Conservation (phyloP, 2,797 vertebrate genomes). For the Pseudopleuronectes americanus region DNA sequence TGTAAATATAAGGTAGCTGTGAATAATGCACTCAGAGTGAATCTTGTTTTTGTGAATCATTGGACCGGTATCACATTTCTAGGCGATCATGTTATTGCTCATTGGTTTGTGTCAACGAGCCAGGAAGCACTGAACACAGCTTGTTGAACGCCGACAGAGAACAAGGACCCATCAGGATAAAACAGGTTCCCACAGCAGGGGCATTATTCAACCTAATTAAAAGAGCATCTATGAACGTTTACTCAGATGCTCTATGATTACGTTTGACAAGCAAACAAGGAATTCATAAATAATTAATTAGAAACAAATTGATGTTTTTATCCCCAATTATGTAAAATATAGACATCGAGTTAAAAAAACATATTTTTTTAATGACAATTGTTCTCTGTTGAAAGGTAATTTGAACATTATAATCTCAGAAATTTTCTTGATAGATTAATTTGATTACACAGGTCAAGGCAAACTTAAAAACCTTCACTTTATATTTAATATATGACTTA, state of each 20-base stretch:
- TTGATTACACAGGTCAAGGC: too few species aligned
- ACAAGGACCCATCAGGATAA: slow-evolving; percentile 25
- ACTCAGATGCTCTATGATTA: slow-evolving; percentile 28
- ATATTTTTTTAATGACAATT: slow-evolving; percentile 4
- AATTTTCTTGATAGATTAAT: too few species aligned
- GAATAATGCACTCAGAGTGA: too few species aligned
- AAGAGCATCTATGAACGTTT: slow-evolving; percentile 40
- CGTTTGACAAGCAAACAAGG: slow-evolving; percentile 21
- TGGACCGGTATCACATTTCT: slow-evolving; percentile 21
- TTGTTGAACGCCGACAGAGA: slow-evolving; percentile 32
- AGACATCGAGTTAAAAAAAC: background rate
- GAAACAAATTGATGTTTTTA: slow-evolving; percentile 16
- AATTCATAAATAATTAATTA: slow-evolving; percentile 32
- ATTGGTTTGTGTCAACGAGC: slow-evolving; percentile 16
- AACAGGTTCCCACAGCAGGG: slow-evolving; percentile 51
- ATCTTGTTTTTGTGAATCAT: background rate
- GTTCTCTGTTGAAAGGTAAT: background rate
- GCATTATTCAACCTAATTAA: slow-evolving; percentile 43
- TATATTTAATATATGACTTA: too few species aligned
- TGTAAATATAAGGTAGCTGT: too few species aligned
- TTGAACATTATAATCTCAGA: background rate
- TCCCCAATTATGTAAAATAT: slow-evolving; percentile 6
- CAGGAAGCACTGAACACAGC: slow-evolving; percentile 28
- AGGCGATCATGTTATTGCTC: slow-evolving; percentile 8
- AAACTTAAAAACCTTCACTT: too few species aligned